phyloP scores from a whole-genome alignment of 2,113 vertebrate genomes.

The Xenopus tropicalis region DNA sequence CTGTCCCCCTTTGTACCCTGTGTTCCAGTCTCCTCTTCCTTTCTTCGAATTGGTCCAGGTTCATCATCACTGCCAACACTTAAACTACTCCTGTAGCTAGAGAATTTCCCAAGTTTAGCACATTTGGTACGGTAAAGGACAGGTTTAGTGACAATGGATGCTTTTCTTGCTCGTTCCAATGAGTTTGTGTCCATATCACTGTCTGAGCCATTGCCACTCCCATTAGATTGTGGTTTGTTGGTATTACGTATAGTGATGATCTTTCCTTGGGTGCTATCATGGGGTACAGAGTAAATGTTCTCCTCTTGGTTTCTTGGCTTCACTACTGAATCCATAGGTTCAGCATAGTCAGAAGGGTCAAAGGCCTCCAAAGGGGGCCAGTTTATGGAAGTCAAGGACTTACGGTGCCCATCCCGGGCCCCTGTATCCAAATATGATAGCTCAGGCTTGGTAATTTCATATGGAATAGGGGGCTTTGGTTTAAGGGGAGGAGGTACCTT shows the following conservation, averaged over 20 bases:
- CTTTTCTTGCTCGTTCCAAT: conserved; percentile 77
- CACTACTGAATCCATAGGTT: conserved; percentile 88
- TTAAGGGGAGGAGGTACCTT: conserved; percentile 87
- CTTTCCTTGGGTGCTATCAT: conserved; percentile 95
- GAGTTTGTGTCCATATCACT: conserved; percentile 91
- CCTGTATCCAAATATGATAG: conserved; percentile 75
- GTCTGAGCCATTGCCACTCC: conserved; percentile 88
- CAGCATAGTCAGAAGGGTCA: conserved; percentile 94
- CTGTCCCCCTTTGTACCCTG: conserved; percentile 81
- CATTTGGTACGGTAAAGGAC: conserved; percentile 84
- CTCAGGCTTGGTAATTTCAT: conserved; percentile 80
- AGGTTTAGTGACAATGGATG: conserved; percentile 72
- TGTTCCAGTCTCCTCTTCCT: conserved; percentile 75
- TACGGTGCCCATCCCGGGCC: conserved; percentile 70
- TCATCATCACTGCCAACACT: conserved; percentile 90
- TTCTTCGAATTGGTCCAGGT: conserved; percentile 74
- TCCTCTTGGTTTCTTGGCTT: conserved; percentile 85
- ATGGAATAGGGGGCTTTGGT: conserved; percentile 87
- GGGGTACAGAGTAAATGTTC: conserved; percentile 93
- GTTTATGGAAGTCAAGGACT: conserved; percentile 71
- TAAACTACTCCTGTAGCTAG: conserved; percentile 83
- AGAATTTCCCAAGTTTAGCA: conserved; percentile 82
- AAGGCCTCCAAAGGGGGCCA: conserved; percentile 82
- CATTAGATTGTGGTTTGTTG: conserved; percentile 84
- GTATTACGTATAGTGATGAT: conserved; percentile 95